Conservation (phyloP, 2,113 vertebrate species). For the Globicephala melas region DNA sequence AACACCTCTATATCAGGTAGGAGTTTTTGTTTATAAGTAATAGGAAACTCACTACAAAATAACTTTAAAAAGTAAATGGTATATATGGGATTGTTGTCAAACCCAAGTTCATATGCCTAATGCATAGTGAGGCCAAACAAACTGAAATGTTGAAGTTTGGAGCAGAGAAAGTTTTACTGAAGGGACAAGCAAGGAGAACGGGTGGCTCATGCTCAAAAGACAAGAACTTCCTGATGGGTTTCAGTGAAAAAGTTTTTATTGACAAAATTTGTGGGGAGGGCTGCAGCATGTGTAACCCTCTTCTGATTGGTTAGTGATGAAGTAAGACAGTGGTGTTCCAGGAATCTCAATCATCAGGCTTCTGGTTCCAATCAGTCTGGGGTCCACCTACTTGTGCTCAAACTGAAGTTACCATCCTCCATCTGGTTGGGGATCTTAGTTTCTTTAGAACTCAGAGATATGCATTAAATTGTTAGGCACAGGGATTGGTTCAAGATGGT, state of each 20-base stretch:
- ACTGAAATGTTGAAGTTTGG: not conserved
- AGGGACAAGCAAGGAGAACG: not conserved
- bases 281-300: not conserved
- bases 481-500: no score
- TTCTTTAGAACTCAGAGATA: not conserved
- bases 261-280: not conserved
- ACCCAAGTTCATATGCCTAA: not conserved
- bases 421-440: not conserved
- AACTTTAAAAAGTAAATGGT: not conserved
- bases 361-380: not conserved
- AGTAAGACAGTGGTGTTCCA: not conserved
- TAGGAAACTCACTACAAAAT: not conserved
- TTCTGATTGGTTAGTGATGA: not conserved
- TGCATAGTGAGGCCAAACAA: not conserved
- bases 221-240: not conserved
- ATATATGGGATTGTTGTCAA: not conserved
- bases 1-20: not conserved
- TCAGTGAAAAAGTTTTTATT: not conserved
- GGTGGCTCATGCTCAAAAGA: not conserved
- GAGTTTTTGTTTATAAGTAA: not conserved
- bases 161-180: not conserved
- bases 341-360: not conserved
- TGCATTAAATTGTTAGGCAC: not conserved
- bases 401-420: not conserved
- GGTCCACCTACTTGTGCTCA: not conserved